Evolutionary conservation across 2,113 vertebrate species (phyloP).

Genomic region (Myiozetetes cayanensis): DNA sequence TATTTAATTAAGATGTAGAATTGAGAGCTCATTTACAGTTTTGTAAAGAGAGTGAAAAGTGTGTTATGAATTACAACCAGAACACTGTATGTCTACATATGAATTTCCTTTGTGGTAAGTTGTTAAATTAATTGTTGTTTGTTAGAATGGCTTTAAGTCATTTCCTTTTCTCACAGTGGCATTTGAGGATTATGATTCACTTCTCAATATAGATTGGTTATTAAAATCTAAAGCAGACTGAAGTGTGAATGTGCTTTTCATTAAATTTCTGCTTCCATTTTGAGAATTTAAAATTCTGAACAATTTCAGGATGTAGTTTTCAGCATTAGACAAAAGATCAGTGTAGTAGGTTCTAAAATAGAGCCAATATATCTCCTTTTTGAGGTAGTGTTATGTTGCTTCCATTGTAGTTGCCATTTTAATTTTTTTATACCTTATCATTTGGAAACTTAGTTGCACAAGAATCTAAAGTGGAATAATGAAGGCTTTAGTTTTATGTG

Average conservation of each 20-base stretch:
- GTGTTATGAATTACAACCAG: neutral
- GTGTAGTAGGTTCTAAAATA: neutral
- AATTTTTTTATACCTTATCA: neutral
- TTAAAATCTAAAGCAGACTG: neutral
- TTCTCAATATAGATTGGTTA: neutral
- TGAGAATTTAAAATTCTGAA: neutral
- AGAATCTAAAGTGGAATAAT: neutral
- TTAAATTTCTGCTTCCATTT: neutral
- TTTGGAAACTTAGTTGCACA: neutral
- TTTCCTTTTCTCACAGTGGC: constrained; percentile 4
- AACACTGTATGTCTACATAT: neutral
- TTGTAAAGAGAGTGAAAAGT: constrained; percentile 10
- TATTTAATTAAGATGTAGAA: constrained; percentile 26
- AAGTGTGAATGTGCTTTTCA: neutral
- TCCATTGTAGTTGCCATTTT: neutral
- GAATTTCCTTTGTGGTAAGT: constrained; percentile 44
- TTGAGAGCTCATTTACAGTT: constrained; percentile 14
- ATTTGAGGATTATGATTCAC: constrained; percentile 23
- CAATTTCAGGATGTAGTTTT: neutral
- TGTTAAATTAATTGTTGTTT: constrained; percentile 60
- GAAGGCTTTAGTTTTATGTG: neutral
- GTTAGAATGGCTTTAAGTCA: constrained; percentile 18
- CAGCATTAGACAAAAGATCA: neutral
- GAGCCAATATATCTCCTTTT: neutral
- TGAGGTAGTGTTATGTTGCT: neutral